Conservation (phyloP, 2,797 vertebrate genomes). For the Vultur gryphus region DNA sequence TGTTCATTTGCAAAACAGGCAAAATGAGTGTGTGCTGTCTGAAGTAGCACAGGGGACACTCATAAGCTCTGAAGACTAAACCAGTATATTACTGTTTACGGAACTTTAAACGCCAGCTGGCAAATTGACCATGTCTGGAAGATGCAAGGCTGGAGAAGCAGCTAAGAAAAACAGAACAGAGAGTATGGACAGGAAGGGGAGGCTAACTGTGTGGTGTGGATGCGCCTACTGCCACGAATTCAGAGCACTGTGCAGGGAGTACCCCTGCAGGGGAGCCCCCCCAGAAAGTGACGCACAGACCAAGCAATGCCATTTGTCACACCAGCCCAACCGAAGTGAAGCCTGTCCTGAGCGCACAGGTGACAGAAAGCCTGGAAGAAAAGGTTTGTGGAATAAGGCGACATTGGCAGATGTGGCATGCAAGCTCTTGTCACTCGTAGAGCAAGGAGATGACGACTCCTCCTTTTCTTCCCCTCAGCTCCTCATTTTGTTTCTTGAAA, state of each 20-base stretch:
- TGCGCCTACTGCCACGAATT: rapidly evolving
- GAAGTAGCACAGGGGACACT: not conserved
- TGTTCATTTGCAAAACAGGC: not conserved
- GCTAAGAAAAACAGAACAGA: not conserved
- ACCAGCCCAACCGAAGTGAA: not conserved
- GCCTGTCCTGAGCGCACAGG: not conserved
- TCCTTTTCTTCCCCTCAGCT: not conserved
- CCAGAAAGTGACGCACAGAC: not conserved
- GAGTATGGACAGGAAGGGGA: not conserved
- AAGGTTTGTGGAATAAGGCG: not conserved
- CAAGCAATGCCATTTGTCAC: not conserved
- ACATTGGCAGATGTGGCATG: not conserved
- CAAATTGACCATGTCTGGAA: not conserved
- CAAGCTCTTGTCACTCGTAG: not conserved
- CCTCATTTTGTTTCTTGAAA: constrained; percentile 10
- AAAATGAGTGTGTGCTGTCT: not conserved
- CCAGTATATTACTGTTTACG: not conserved
- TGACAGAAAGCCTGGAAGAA: not conserved
- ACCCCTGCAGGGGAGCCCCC: rapidly evolving
- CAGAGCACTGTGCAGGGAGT: not conserved
- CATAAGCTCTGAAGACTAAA: not conserved
- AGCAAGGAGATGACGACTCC: not conserved
- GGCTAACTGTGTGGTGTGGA: rapidly evolving
- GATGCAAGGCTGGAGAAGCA: not conserved
- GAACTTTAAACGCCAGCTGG: not conserved